These are phyloP conservation scores for Leptatherina wallacei DNA, from an alignment of 2,797 vertebrate species.

Conservation along the genomic window DNA sequence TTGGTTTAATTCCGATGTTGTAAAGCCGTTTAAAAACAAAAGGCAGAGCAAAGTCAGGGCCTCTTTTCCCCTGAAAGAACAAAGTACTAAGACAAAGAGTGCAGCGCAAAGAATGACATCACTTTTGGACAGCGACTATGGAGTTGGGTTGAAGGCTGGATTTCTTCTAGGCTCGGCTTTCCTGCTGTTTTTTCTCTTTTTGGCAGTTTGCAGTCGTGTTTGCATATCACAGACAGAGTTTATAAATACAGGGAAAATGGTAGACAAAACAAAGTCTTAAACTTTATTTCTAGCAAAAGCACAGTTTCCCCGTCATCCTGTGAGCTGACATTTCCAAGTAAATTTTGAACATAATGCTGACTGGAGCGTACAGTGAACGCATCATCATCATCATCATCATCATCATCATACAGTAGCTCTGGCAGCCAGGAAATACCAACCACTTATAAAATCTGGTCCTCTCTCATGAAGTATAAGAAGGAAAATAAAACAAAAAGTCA, in stretches of 20 bases:
- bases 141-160: constrained; percentile 65
- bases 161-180: constrained; percentile 54
- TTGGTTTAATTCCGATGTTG: constrained; percentile 61
- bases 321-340: constrained; percentile 50
- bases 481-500: constrained; percentile 47
- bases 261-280: constrained; percentile 73
- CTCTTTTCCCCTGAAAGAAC: constrained; percentile 59
- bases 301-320: constrained; percentile 42
- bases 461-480: constrained; percentile 57
- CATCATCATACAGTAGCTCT: constrained; percentile 67
- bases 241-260: constrained; percentile 63
- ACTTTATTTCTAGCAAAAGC: constrained; percentile 80
- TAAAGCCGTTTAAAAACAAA: constrained; percentile 65
- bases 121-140: constrained; percentile 71
- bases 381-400: constrained; percentile 37
- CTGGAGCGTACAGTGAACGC: constrained; percentile 54
- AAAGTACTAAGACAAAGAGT: constrained; percentile 74
- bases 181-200: constrained; percentile 40
- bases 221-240: constrained; percentile 63
- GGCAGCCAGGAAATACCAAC: constrained; percentile 70
- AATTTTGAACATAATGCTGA: constrained; percentile 52
- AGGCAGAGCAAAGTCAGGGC: constrained; percentile 50
- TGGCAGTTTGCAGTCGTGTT: constrained; percentile 53
- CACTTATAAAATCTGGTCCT: constrained; percentile 66
- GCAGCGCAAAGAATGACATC: constrained; percentile 77